A percentile compares a stretch with the other conserved stretches of the same genome.
phyloP scores from a whole-genome alignment of 2,797 vertebrate genomes.

The Syngnathus rostellatus region DNA sequence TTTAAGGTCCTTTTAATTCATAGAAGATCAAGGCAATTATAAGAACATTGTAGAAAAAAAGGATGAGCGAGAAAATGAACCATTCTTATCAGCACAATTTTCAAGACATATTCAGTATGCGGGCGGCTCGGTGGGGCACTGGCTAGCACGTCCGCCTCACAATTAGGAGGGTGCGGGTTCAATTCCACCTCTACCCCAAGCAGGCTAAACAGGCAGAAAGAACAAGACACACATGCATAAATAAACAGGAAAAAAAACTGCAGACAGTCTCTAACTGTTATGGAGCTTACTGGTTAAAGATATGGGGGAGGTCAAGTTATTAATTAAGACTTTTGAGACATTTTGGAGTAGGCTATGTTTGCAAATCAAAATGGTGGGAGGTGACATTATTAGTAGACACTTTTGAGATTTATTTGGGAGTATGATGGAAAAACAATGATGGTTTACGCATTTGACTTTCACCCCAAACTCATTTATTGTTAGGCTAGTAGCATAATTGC shows the following conservation, averaged over 20 bases:
- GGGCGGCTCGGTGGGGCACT: no score
- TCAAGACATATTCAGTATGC: background rate
- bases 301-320: background rate
- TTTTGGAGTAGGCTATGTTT: background rate
- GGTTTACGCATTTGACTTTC: background rate
- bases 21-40: background rate
- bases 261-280: background rate
- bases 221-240: background rate
- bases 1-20: constrained; percentile 3
- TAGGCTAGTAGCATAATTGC: background rate
- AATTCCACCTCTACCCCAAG: background rate
- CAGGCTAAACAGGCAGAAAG: background rate
- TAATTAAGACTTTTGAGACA: background rate
- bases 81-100: background rate
- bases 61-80: background rate
- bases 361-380: background rate
- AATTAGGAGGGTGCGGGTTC: no score
- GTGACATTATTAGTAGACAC: background rate
- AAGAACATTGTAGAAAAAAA: constrained; percentile 2
- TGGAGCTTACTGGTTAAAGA: background rate
- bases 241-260: background rate
- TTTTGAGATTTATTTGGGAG: background rate
- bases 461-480: background rate
- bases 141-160: no score
- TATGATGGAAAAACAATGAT: background rate